phyloP scores from a whole-genome alignment of 2,113 vertebrate species.

The Halcyon senegalensis region DNA sequence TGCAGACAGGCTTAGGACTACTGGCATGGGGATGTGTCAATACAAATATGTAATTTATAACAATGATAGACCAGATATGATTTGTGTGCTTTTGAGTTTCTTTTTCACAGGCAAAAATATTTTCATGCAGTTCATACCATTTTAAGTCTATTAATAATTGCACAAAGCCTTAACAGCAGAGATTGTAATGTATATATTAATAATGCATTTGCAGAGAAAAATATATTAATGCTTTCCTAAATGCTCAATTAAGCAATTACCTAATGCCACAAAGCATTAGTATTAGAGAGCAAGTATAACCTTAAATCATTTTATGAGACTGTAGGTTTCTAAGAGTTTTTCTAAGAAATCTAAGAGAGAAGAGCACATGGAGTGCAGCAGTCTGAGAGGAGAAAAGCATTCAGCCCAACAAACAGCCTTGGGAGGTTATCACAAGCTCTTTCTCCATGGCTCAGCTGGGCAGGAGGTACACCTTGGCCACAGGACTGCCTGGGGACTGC shows the following conservation, averaged over 20 bases:
- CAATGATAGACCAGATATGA: not conserved
- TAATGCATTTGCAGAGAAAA: constrained; percentile 54
- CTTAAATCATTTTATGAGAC: not conserved
- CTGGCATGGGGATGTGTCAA: not conserved
- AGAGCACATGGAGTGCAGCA: not conserved
- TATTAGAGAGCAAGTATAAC: not conserved
- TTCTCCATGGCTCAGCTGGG: not conserved
- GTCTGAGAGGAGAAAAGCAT: not conserved
- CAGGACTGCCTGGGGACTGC: not conserved
- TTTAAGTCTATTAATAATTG: constrained; percentile 39
- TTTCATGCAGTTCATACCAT: not conserved
- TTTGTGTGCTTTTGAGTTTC: not conserved
- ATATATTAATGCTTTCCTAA: constrained; percentile 33
- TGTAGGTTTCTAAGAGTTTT: not conserved
- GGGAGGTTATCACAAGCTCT: not conserved
- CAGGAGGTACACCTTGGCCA: not conserved
- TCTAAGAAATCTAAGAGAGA: not conserved
- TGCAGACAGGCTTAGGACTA: not conserved
- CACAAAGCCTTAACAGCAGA: constrained; percentile 10
- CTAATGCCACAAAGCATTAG: constrained; percentile 4
- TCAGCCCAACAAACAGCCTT: not conserved
- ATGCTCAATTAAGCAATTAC: constrained; percentile 47
- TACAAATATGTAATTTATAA: not conserved
- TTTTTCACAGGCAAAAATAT: not conserved
- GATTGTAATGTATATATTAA: constrained; percentile 31